Evolutionary conservation across 2,888 invertebrate genomes (phyloP).

Genomic region (Mechanitis mazaeus): DNA sequence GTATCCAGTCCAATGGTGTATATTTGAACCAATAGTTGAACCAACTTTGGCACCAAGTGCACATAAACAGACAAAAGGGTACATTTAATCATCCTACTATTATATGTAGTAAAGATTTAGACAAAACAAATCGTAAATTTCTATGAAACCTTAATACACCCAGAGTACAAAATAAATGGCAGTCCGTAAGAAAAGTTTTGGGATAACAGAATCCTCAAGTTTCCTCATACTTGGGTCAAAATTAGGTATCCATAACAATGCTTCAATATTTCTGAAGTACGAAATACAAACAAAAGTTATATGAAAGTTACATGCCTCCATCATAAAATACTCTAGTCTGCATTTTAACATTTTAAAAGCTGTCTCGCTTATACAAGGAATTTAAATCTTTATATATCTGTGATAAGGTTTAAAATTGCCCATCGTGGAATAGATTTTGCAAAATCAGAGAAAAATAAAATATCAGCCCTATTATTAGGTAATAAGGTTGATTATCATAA

Average conservation of each 20-base stretch:
- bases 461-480: conserved; percentile 19
- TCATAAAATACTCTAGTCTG: conserved; percentile 40
- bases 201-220: conserved; percentile 7
- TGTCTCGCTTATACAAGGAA: conserved; percentile 18
- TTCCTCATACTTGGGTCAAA: conserved; percentile 9
- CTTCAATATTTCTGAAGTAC: conserved; percentile 22
- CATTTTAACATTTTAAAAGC: conserved; percentile 35
- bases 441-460: conserved; percentile 11
- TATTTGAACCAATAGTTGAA: no score
- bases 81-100: no score
- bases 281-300: conserved; percentile 23
- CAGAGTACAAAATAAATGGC: not conserved
- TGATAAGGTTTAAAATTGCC: conserved; percentile 20
- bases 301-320: conserved; percentile 29
- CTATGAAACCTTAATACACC: not conserved
- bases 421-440: conserved; percentile 10
- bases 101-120: no score
- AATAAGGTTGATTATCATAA: conserved; percentile 40
- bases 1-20: no score
- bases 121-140: no score
- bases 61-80: not conserved
- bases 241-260: conserved; percentile 15
- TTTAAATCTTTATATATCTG: conserved; percentile 12
- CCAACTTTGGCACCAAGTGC: no score
- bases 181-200: conserved; percentile 5